phyloP scores from a whole-genome alignment of 1,140 invertebrate genomes.

The Halesus radiatus region DNA sequence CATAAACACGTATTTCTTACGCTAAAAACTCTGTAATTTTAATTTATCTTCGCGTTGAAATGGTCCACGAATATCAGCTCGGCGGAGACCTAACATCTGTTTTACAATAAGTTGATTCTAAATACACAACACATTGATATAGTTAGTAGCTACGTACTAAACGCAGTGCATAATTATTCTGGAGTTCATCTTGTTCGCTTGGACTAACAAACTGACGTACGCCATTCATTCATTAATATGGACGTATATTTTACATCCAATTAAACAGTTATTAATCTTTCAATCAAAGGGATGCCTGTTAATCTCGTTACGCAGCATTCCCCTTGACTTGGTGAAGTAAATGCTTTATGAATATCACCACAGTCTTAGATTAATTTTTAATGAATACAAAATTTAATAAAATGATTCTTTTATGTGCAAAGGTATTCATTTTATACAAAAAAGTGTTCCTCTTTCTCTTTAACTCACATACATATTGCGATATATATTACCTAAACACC shows the following conservation, averaged over 20 bases:
- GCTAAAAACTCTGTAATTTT: too few species aligned
- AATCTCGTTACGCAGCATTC: neutral
- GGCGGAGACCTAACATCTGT: constrained; percentile 27
- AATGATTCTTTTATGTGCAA: too few species aligned
- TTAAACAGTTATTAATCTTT: constrained; percentile 21
- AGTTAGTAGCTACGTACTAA: too few species aligned
- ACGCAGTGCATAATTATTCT: neutral
- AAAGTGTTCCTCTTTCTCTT: too few species aligned
- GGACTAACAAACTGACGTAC: constrained; percentile 22
- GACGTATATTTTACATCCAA: neutral
- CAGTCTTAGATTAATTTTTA: too few species aligned
- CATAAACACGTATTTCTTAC: too few species aligned
- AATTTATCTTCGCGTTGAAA: neutral
- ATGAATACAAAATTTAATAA: too few species aligned
- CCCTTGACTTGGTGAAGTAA: too few species aligned
- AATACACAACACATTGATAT: constrained; percentile 16
- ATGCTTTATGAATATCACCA: too few species aligned
- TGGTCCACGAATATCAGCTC: neutral
- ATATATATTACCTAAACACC: too few species aligned
- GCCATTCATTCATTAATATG: constrained; percentile 23
- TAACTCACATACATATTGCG: too few species aligned
- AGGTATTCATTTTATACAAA: too few species aligned
- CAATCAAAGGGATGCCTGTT: constrained; percentile 15
- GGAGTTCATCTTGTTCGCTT: constrained; percentile 33
- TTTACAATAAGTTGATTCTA: constrained; percentile 33